A percentile compares a stretch with the other conserved stretches of the same genome.
These are phyloP conservation scores for Ciconia maguari DNA, from an alignment of 2,113 vertebrate genomes.

Conservation along the genomic window DNA sequence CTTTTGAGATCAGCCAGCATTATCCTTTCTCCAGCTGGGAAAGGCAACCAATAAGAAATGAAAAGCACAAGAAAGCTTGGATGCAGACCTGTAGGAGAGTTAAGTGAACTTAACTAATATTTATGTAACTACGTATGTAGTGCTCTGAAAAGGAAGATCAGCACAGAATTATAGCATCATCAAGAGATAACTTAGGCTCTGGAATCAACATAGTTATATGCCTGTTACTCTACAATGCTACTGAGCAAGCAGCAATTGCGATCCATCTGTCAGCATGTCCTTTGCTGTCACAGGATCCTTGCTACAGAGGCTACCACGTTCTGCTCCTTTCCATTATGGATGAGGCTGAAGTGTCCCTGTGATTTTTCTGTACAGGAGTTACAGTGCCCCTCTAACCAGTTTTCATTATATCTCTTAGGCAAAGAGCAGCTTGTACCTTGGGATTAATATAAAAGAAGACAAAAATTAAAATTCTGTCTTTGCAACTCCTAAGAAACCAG, in stretches of 20 bases:
- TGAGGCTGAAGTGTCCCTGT: not conserved
- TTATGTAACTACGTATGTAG: not conserved
- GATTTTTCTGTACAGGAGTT: not conserved
- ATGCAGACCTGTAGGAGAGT: not conserved
- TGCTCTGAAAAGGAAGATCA: not conserved
- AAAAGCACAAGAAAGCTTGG: not conserved
- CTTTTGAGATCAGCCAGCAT: not conserved
- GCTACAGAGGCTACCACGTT: not conserved
- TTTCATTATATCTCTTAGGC: not conserved
- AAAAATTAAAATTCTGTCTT: not conserved
- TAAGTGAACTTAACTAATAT: not conserved
- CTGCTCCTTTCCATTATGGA: constrained; percentile 9
- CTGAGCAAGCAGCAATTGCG: not conserved
- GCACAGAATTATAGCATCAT: not conserved
- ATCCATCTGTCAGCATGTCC: not conserved
- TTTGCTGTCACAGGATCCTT: constrained; percentile 36
- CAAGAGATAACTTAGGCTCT: not conserved
- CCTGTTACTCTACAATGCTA: not conserved
- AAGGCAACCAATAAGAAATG: not conserved
- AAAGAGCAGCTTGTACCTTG: not conserved
- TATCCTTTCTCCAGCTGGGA: not conserved
- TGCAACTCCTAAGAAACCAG: not conserved
- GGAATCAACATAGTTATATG: not conserved
- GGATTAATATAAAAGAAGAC: not conserved
- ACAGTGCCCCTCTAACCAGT: not conserved